phyloP scores from a whole-genome alignment of 2,113 vertebrate genomes.

The Martes martes region DNA sequence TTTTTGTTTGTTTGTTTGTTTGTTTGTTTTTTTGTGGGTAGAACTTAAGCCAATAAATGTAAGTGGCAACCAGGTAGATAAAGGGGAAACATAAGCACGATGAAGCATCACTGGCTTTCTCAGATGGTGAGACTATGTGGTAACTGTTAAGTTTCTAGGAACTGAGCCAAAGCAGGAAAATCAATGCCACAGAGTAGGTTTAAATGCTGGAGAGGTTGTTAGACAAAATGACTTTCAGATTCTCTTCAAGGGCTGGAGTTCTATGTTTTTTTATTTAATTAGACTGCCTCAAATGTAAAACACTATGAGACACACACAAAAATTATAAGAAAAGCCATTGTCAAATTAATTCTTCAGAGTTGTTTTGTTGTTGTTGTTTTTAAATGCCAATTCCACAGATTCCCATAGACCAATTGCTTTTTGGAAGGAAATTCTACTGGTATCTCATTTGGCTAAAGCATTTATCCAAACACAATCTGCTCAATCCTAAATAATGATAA shows the following conservation, averaged over 20 bases:
- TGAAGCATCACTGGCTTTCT: not conserved
- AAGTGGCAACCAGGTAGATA: not conserved
- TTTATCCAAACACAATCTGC: conserved; percentile 44
- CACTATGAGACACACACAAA: not conserved
- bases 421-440: not conserved
- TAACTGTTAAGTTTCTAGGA: not conserved
- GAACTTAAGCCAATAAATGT: not conserved
- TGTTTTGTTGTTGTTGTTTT: not conserved
- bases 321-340: not conserved
- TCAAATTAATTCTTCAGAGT: not conserved
- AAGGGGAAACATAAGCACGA: not conserved
- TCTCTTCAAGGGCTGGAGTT: not conserved
- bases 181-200: not conserved
- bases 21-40: not conserved
- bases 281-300: not conserved
- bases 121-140: not conserved
- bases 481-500: conserved; percentile 10
- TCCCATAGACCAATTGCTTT: not conserved
- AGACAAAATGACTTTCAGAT: not conserved
- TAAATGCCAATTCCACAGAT: not conserved
- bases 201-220: not conserved
- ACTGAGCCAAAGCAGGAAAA: not conserved
- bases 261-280: not conserved
- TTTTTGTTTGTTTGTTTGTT: too few species aligned
- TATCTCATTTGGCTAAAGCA: conserved; percentile 18